Percentiles rank a stretch among this genome's conserved stretches.
phyloP scores from a whole-genome alignment of 2,888 invertebrate genomes.

The Automeris io region DNA sequence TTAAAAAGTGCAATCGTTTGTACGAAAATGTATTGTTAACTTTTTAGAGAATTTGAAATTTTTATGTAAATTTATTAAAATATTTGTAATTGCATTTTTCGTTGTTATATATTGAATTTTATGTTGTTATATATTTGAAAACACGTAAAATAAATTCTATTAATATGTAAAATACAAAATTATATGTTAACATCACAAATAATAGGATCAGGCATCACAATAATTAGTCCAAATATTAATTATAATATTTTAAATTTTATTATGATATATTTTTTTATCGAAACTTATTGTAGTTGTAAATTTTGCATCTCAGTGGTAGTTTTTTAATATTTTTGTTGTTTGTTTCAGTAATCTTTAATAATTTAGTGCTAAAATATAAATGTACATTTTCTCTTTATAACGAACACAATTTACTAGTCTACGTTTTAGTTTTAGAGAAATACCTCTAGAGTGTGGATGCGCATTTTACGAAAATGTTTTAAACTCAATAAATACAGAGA shows the following conservation, averaged over 20 bases:
- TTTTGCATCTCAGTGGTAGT: conserved; percentile 33
- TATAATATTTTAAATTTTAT: background rate
- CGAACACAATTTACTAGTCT: conserved; percentile 67
- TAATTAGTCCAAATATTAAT: background rate
- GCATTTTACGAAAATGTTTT: conserved; percentile 4
- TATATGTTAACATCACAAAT: conserved; percentile 1
- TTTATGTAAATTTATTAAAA: no score
- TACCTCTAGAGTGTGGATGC: conserved; percentile 55
- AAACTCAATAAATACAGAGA: no score
- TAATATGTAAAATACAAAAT: no score
- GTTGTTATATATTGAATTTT: no score
- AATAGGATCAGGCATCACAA: background rate
- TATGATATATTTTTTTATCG: background rate
- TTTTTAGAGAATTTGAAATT: no score
- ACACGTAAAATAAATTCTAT: no score
- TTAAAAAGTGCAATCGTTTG: no score
- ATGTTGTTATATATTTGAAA: no score
- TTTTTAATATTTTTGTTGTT: conserved; percentile 39
- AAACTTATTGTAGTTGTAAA: conserved; percentile 6
- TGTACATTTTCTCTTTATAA: conserved; percentile 30
- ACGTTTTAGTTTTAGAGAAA: conserved; percentile 41
- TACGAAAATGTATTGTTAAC: no score
- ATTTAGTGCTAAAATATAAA: conserved; percentile 4
- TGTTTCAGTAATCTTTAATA: conserved; percentile 26
- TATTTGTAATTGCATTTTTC: no score